A percentile compares a stretch with the other conserved stretches of the same genome.
Evolutionary conservation across 2,113 vertebrate species (phyloP).

Genomic region (Pao palembangensis): DNA sequence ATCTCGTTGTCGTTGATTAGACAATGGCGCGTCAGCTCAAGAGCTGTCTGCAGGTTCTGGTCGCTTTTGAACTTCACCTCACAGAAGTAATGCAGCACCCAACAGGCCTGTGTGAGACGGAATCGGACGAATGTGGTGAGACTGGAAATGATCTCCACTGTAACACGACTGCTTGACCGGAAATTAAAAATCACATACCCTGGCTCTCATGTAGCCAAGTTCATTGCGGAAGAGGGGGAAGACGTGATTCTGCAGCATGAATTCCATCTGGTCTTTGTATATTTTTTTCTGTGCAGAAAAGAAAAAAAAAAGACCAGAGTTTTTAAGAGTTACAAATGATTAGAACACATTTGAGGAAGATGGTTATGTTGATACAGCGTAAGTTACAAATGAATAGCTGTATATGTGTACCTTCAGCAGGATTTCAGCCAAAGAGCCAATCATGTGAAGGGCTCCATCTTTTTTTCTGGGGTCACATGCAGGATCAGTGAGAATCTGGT

Average conservation of each 20-base stretch:
- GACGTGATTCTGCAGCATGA: conserved; percentile 97
- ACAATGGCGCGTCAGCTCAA: conserved; percentile 91
- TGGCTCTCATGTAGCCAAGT: conserved; percentile 96
- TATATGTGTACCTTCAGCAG: conserved; percentile 84
- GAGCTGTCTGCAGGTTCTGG: conserved; percentile 94
- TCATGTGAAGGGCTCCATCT: conserved; percentile 98
- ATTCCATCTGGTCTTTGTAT: conserved; percentile 99
- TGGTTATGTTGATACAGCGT: no score
- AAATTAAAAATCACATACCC: conserved; percentile 75
- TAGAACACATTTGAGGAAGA: no score
- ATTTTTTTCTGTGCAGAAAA: conserved; percentile 86
- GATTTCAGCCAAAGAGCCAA: conserved; percentile 96
- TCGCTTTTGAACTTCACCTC: conserved; percentile 99
- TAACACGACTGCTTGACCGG: neutral
- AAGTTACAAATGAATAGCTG: no score
- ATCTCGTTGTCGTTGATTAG: conserved; percentile 97
- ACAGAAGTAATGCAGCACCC: conserved; percentile 99
- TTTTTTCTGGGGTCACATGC: conserved; percentile 94
- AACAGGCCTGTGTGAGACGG: conserved; percentile 82
- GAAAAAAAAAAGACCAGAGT: neutral
- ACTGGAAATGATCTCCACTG: neutral
- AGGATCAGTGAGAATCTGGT: conserved; percentile 94
- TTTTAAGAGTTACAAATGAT: no score
- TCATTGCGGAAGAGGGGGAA: conserved; percentile 96
- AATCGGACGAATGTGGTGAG: neutral